Evolutionary conservation across 2,113 vertebrate species (phyloP), one percentile per base, ranked within the genome.

Genomic region (Speoplatyrhinus poulsoni): DNA sequence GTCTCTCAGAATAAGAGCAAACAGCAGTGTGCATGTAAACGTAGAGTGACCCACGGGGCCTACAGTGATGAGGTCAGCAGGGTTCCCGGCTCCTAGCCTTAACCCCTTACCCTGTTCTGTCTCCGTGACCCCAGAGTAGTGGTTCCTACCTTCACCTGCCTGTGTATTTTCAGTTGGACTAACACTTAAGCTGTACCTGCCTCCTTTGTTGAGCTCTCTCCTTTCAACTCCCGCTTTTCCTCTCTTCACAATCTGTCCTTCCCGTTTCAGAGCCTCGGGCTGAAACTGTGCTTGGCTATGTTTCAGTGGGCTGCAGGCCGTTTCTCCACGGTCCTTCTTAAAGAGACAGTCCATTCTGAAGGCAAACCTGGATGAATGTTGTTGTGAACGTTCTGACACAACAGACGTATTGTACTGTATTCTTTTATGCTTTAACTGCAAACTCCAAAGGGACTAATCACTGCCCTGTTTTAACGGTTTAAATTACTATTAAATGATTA

Each of bases 131-230:
- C 82, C 77, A 71, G 72, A 72, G 72, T 67, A 70, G 67, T 4
- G 10, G 62, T 69, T 65, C 33, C 78, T 72, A 36, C 1, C 55
- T 65, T 76, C 56, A 74, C 75, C 68, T 81, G 83, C 87, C 73
- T 86, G 86, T 76, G 48, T 36, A 12, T 36, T 61, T 73, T 84
- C 15, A 46, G 70, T 80, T 77, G 70, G 72, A 86, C 83, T 87
- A 82, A 87, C 84, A 77, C 80, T 74, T 82, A 55, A 75, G 75
- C 72, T 78, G 49, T 52, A 84, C 78, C 90, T 87, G 84, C 86
- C 84, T 88, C 77, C 83, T 85, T 79, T 78, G 82, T 88, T 86
- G 67, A 79, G 73, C 63, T 65, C 58, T 72, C 62, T 65, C 60
- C 64, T 68, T 46, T 82, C 73, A 60, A 74, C 60, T n/a, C 65